Evolutionary conservation across 2,797 vertebrate genomes (phyloP).

Genomic region (Parauchenoglanis punctatus): DNA sequence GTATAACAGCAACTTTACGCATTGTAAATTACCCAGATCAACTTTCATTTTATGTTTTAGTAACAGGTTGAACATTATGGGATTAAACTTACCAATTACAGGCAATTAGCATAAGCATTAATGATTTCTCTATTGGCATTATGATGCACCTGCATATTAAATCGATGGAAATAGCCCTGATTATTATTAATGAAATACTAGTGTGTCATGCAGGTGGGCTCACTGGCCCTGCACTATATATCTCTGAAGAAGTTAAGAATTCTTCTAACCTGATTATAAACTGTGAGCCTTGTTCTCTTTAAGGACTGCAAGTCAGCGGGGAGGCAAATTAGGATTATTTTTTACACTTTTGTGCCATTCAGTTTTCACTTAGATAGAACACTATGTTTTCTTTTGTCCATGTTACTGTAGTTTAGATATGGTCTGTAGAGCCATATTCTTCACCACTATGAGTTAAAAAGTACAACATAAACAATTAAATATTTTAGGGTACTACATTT

Average conservation of each 20-base stretch:
- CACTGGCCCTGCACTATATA: constrained; percentile 48
- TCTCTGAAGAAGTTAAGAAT: constrained; percentile 60
- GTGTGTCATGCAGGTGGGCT: constrained; percentile 54
- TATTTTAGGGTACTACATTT: neutral
- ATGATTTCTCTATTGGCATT: constrained; percentile 69
- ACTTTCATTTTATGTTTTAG: constrained; percentile 61
- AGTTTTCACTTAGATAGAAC: neutral
- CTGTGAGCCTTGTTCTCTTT: constrained; percentile 38
- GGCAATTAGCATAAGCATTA: constrained; percentile 63
- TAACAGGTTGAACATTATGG: constrained; percentile 60
- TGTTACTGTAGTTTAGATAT: constrained; percentile 19
- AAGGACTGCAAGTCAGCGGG: constrained; percentile 43
- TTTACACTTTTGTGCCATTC: constrained; percentile 34
- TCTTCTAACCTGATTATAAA: constrained; percentile 57
- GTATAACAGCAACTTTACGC: constrained; percentile 44
- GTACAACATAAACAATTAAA: constrained; percentile 18
- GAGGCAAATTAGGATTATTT: constrained; percentile 46
- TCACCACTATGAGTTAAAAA: neutral
- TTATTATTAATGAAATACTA: constrained; percentile 66
- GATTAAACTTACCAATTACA: constrained; percentile 65
- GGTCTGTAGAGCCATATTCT: neutral
- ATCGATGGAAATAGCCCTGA: constrained; percentile 65
- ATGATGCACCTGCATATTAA: constrained; percentile 65
- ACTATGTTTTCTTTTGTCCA: neutral
- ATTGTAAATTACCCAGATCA: constrained; percentile 61